phyloP scores from a whole-genome alignment of 2,888 invertebrate genomes.

The Temnothorax ravouxi region DNA sequence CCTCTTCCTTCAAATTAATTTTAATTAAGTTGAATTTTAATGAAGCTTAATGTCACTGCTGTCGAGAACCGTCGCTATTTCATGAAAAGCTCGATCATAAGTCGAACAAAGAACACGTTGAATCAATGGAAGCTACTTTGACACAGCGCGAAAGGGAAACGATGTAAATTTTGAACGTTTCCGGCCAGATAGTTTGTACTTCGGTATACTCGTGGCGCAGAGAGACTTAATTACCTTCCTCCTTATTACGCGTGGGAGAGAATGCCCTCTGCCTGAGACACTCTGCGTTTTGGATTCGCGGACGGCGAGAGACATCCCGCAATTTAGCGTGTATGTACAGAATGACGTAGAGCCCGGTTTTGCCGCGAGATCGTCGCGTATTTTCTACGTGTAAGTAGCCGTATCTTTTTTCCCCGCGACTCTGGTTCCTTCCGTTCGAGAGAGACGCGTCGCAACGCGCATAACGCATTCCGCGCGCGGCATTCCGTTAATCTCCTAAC shows the following conservation, averaged over 20 bases:
- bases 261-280: constrained; percentile 3
- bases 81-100: neutral
- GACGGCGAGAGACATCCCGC: neutral
- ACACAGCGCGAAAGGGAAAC: neutral
- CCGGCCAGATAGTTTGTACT: neutral
- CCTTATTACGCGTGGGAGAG: neutral
- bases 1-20: neutral
- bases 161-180: neutral
- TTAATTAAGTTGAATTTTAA: neutral
- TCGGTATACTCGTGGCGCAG: neutral
- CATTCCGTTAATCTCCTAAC: constrained; percentile 82
- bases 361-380: constrained; percentile 32
- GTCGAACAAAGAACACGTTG: neutral
- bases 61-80: neutral
- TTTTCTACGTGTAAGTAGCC: constrained; percentile 42
- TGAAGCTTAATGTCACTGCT: neutral
- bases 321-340: constrained; percentile 46
- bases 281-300: neutral
- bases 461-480: constrained; percentile 44
- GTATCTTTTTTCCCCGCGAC: constrained; percentile 23
- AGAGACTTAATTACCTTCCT: neutral
- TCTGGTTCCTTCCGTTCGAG: neutral
- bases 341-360: constrained; percentile 18
- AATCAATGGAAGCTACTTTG: neutral
- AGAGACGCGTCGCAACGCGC: constrained; percentile 9